Evolutionary conservation across 1,140 invertebrate genomes (phyloP).

Genomic region (Teleopsis dalmanni): DNA sequence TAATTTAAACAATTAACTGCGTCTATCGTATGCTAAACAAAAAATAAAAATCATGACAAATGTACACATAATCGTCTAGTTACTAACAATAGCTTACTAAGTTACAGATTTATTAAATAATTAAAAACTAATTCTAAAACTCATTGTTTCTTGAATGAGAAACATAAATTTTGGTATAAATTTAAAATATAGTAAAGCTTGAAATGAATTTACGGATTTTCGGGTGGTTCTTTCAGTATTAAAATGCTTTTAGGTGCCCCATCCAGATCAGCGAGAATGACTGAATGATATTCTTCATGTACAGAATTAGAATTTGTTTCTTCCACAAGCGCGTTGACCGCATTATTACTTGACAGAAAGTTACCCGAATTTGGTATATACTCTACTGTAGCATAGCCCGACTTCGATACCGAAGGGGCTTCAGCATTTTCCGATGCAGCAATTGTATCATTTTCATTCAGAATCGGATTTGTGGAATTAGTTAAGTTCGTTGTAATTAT

Average conservation of each 20-base stretch:
- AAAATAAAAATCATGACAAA: not conserved
- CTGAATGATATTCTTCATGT: constrained; percentile 32
- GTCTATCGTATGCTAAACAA: too few species aligned
- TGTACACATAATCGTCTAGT: not conserved
- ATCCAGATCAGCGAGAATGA: constrained; percentile 18
- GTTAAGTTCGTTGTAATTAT: too few species aligned
- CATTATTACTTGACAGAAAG: constrained; percentile 2
- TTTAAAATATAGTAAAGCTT: too few species aligned
- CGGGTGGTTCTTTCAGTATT: constrained; percentile 40
- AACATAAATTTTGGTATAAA: too few species aligned
- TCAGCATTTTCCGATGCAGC: constrained; percentile 1
- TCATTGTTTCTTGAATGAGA: too few species aligned
- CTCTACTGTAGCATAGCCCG: constrained; percentile 37
- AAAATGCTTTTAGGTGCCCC: constrained; percentile 34
- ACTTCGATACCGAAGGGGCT: constrained; percentile 33
- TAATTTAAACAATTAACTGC: too few species aligned
- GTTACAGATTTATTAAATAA: not conserved
- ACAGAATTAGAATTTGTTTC: constrained; percentile 39
- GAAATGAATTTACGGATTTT: constrained; percentile 19
- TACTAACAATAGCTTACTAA: not conserved
- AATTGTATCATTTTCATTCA: too few species aligned
- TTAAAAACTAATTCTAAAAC: constrained; percentile 16
- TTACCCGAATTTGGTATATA: constrained; percentile 32
- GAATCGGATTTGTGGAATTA: not conserved
- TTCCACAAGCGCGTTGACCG: constrained; percentile 28